Conservation (phyloP, 2,113 vertebrate species). For the Agelaius tricolor region DNA sequence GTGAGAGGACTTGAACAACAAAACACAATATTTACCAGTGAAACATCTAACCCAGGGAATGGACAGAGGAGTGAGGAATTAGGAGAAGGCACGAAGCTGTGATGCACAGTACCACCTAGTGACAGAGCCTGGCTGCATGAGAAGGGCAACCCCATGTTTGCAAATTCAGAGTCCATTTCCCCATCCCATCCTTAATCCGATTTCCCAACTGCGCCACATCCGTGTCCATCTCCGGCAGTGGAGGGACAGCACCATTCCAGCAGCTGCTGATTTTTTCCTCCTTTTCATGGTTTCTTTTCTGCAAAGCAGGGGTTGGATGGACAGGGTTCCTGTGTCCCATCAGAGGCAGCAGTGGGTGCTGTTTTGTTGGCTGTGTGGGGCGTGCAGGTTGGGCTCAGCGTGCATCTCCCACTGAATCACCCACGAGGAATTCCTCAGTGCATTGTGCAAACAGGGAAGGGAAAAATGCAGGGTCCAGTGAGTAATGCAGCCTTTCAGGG, state of each 20-base stretch:
- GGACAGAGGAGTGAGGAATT: background rate
- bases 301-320: background rate
- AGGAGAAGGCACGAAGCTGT: background rate
- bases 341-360: fast-evolving
- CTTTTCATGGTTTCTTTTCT: background rate
- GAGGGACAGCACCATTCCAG: background rate
- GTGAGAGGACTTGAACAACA: background rate
- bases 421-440: slow-evolving; percentile 23
- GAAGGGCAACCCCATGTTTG: background rate
- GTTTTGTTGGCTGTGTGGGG: background rate
- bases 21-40: background rate
- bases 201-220: background rate
- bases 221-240: fast-evolving
- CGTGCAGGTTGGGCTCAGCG: background rate
- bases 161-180: background rate
- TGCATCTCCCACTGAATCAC: background rate
- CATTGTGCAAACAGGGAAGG: background rate
- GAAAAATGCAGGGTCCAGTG: slow-evolving; percentile 35
- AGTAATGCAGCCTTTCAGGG: slow-evolving; percentile 38
- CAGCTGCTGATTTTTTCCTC: background rate
- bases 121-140: slow-evolving; percentile 27
- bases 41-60: background rate
- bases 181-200: background rate
- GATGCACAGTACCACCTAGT: slow-evolving; percentile 70
- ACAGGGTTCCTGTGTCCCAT: background rate